phyloP scores from a whole-genome alignment of 1,140 invertebrate genomes.

The Monomorium pharaonis region DNA sequence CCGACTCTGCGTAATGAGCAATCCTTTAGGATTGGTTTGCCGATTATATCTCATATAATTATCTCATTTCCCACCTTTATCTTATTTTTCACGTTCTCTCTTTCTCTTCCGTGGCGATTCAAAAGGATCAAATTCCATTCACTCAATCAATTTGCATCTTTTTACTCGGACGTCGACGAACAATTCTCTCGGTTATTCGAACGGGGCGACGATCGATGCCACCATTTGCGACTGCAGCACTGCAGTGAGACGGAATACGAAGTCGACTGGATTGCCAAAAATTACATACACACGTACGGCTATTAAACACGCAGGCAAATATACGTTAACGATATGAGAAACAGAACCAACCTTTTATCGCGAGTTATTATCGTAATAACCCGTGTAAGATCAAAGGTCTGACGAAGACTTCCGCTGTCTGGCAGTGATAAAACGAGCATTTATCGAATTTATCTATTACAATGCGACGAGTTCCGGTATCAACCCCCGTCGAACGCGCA shows the following conservation, averaged over 20 bases:
- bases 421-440: neutral
- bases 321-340: neutral
- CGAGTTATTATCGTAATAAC: neutral
- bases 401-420: neutral
- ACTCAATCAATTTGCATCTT: neutral
- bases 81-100: neutral
- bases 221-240: neutral
- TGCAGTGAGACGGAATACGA: neutral
- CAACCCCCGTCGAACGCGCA: neutral
- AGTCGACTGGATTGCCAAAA: neutral
- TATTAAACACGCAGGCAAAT: neutral
- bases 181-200: neutral
- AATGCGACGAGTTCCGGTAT: neutral
- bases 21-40: conserved; percentile 7
- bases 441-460: neutral
- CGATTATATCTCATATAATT: conserved; percentile 33
- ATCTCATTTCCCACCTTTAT: neutral
- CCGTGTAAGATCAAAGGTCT: neutral
- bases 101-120: neutral
- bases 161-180: no score
- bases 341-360: neutral
- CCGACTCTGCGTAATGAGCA: neutral
- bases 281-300: neutral
- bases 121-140: conserved; percentile 34
- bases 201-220: neutral